A percentile compares a stretch with the other conserved stretches of the same genome.
Evolutionary conservation across 1,140 invertebrate genomes (phyloP).

Genomic region (Leptestheria dahalacensis): DNA sequence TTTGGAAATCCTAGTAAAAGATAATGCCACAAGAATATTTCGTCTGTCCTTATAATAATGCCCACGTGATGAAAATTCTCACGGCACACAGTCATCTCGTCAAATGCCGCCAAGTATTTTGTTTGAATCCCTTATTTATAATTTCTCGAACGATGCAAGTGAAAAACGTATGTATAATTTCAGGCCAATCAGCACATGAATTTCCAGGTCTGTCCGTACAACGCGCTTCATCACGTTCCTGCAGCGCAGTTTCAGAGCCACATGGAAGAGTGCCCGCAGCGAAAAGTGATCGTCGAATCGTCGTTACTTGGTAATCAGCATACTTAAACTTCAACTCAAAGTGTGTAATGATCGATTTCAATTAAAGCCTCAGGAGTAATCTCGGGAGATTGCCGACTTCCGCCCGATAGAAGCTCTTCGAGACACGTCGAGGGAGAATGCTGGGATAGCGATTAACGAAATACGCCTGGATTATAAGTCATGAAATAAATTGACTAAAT

Average conservation of each 20-base stretch:
- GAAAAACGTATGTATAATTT: too few relatives aligned
- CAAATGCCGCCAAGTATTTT: background rate
- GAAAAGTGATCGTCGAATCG: background rate
- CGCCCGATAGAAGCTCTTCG: background rate
- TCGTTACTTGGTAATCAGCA: too few relatives aligned
- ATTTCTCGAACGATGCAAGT: too few relatives aligned
- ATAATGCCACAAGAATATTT: background rate
- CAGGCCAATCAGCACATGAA: background rate
- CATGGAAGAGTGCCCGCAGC: background rate
- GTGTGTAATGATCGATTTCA: too few relatives aligned
- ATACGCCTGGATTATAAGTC: too few relatives aligned
- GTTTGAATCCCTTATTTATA: too few relatives aligned
- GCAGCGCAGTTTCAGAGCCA: background rate
- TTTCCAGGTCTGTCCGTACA: background rate
- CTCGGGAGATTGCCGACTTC: background rate
- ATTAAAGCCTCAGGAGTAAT: too few relatives aligned
- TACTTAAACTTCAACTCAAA: too few relatives aligned
- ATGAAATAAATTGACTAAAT: too few relatives aligned
- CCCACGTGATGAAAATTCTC: background rate
- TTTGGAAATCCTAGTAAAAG: too few relatives aligned
- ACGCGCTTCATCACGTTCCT: background rate
- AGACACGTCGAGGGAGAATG: background rate
- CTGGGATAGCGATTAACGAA: background rate
- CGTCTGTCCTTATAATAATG: background rate
- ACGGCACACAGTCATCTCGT: background rate